A percentile compares a stretch with the other conserved stretches of the same genome.
Conservation (phyloP, 2,888 invertebrate species). For the Cephalotes varians region DNA sequence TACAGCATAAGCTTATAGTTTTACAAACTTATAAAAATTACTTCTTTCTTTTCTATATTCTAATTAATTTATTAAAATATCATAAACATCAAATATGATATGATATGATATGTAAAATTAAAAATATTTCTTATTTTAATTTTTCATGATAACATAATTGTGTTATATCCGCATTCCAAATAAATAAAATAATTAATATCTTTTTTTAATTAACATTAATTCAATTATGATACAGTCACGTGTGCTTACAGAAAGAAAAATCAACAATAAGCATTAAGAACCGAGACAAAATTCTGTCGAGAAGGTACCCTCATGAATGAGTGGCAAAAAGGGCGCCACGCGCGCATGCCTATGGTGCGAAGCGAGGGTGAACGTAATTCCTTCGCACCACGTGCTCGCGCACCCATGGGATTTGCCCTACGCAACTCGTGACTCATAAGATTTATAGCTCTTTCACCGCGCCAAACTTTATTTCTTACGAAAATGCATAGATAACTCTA, state of each 20-base stretch:
- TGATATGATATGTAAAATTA: too few relatives aligned
- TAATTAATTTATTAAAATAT: neutral
- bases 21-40: constrained; percentile 4
- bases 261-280: constrained; percentile 9
- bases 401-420: constrained; percentile 77
- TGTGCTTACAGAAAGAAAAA: constrained; percentile 1
- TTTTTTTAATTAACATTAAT: constrained; percentile 18
- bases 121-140: neutral
- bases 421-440: constrained; percentile 82
- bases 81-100: neutral
- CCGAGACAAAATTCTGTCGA: constrained; percentile 18
- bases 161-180: neutral
- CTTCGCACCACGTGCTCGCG: constrained; percentile 82
- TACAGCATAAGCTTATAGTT: neutral
- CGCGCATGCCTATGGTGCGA: constrained; percentile 72
- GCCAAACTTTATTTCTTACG: constrained; percentile 75
- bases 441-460: constrained; percentile 80
- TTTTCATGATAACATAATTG: neutral
- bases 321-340: constrained; percentile 47
- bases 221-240: neutral
- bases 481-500: constrained; percentile 1
- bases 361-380: constrained; percentile 78
- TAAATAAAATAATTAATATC: neutral
- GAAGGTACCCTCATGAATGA: constrained; percentile 74
- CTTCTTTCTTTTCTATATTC: neutral